These are phyloP conservation scores for Saccostrea echinata DNA, from an alignment of 1,140 invertebrate species.

Conservation along the genomic window DNA sequence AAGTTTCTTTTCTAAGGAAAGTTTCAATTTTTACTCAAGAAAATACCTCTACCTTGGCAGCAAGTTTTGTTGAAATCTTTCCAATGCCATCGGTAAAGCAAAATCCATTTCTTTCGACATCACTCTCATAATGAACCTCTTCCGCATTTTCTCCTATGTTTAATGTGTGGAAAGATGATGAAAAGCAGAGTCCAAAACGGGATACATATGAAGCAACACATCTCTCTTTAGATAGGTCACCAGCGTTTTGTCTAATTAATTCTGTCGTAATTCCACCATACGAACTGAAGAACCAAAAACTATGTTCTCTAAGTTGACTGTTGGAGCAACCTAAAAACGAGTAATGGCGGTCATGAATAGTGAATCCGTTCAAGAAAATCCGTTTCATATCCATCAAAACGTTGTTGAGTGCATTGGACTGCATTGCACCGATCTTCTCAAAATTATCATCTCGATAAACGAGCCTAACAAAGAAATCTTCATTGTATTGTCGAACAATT, in stretches of 20 bases:
- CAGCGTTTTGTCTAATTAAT: not conserved
- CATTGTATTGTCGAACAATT: conserved; percentile 41
- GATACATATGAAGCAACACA: conserved; percentile 46
- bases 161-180: conserved; percentile 12
- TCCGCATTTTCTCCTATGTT: not conserved
- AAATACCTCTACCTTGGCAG: conserved; percentile 19
- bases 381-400: not conserved
- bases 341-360: not conserved
- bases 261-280: conserved; percentile 26
- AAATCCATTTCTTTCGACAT: not conserved
- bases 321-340: conserved; percentile 47
- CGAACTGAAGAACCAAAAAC: conserved; percentile 40
- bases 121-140: not conserved
- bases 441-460: conserved; percentile 47
- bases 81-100: conserved; percentile 51
- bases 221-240: conserved; percentile 31
- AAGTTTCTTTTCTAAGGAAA: too few relatives aligned
- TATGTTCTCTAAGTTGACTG: conserved; percentile 47
- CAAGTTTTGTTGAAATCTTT: conserved; percentile 10
- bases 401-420: not conserved
- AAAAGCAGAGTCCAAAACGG: conserved; percentile 47
- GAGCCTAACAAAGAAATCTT: conserved; percentile 39
- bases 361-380: conserved; percentile 8
- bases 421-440: not conserved
- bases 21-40: too few relatives aligned